These are phyloP conservation scores for Rhadinocentrus ornatus DNA, from an alignment of 2,797 vertebrate genomes.

Conservation along the genomic window DNA sequence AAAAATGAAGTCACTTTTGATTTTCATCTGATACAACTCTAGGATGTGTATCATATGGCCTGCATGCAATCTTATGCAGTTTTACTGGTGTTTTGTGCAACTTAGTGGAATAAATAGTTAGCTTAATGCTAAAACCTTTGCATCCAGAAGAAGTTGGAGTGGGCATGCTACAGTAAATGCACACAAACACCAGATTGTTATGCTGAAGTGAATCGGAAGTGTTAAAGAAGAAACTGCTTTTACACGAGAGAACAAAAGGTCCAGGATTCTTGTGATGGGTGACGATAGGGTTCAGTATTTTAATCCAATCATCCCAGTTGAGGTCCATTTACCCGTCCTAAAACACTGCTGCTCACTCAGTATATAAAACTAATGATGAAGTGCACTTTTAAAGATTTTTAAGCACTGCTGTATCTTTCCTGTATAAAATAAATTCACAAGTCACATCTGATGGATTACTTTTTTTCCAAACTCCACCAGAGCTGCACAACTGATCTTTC, in stretches of 20 bases:
- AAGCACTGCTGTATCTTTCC: neutral
- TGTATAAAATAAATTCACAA: constrained; percentile 27
- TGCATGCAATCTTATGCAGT: neutral
- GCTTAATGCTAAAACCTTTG: constrained; percentile 35
- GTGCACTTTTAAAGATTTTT: neutral
- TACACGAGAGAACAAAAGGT: neutral
- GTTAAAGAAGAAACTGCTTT: neutral
- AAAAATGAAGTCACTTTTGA: neutral
- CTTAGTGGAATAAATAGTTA: constrained; percentile 13
- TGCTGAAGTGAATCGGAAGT: neutral
- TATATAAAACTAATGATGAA: constrained; percentile 6
- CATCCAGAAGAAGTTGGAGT: constrained; percentile 30
- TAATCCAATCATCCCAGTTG: neutral
- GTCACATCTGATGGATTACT: constrained; percentile 27
- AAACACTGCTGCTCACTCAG: neutral
- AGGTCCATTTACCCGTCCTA: neutral
- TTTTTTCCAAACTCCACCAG: constrained; percentile 31
- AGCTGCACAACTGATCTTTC: constrained; percentile 50
- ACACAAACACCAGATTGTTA: constrained; percentile 13
- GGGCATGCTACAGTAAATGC: neutral
- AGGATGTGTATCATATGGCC: neutral
- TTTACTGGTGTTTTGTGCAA: constrained; percentile 2
- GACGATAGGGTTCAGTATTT: neutral
- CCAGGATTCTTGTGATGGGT: neutral
- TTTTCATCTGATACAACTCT: neutral